A percentile compares a stretch with the other conserved stretches of the same genome.
Conservation (phyloP, 2,888 invertebrate genomes). For the Apodemia mormo region DNA sequence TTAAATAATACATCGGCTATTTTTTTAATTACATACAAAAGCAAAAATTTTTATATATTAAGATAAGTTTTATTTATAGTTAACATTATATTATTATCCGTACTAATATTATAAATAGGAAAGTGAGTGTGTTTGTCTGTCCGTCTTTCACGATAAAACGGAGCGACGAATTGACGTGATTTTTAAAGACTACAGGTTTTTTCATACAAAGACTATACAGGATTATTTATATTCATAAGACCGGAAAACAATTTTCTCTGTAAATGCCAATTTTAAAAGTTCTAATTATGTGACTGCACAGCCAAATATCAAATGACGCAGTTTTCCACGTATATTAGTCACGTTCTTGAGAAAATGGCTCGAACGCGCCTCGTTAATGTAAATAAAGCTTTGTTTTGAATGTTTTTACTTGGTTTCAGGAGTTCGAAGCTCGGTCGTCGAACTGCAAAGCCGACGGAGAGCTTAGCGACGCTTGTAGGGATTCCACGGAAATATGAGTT, state of each 20-base stretch:
- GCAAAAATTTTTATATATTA: too few species aligned
- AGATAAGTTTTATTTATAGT: too few species aligned
- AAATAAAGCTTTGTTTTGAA: slow-evolving; percentile 59
- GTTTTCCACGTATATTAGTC: slow-evolving; percentile 48
- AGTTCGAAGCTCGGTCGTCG: slow-evolving; percentile 68
- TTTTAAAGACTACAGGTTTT: too few species aligned
- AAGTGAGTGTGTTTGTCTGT: too few species aligned
- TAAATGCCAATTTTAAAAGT: slow-evolving; percentile 5
- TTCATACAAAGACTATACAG: background rate
- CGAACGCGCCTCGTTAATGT: slow-evolving; percentile 36
- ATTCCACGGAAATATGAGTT: slow-evolving; percentile 81
- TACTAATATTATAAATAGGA: too few species aligned
- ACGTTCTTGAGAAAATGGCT: slow-evolving; percentile 40
- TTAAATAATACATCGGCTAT: too few species aligned
- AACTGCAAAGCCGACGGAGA: slow-evolving; percentile 76
- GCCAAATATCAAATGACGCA: slow-evolving; percentile 44
- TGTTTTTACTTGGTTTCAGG: slow-evolving; percentile 57
- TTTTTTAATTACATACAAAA: too few species aligned
- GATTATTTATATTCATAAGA: background rate
- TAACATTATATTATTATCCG: too few species aligned
- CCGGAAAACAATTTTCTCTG: background rate
- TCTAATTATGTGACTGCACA: background rate
- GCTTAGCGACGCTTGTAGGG: slow-evolving; percentile 79
- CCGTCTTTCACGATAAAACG: too few species aligned
- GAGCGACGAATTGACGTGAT: too few species aligned